Base-by-base conservation (phyloP, 2,888 invertebrate genomes). In the Metacarcinus magister region DNA sequence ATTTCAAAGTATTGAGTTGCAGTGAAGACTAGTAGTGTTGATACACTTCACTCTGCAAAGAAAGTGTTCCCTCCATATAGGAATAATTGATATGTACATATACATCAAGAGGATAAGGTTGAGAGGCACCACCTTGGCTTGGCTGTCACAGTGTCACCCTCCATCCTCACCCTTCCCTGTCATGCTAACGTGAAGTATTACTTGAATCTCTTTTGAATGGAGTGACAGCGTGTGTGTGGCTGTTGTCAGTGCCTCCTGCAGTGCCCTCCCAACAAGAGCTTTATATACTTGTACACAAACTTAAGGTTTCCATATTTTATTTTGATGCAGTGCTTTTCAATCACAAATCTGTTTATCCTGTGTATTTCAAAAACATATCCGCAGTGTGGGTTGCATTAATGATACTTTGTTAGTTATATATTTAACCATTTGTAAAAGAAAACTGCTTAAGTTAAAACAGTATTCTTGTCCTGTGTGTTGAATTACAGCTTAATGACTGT, bases 51-150 rank as follows among this genome's bases (percentile, higher is more conserved):
- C 43, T 43, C 90, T 43, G 19, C 90, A 23, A 39, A 75, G n/a
- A 23, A 39, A 75, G n/a, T 75, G 75, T n/a, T 75, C 75, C 75
- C 75, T 75, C 82, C 82, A n/a, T 75, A 75, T 28, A 28, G n/a
- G 28, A 75, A 75, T 75, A n/a, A 93, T 75, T 46, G 82, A 54
- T 48, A 44, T 87, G 39, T 94, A n/a, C 82, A n/a, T 75, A 54
- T 90, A 10, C 48, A 43, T 54, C 75, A 60, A 75, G 75, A 28
- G 28, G 28, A n/a, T 10, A 28, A 28, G 28, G 75, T n/a, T 23
- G 28, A 10, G 28, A 96, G 95, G 97, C 97, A 97, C 98, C 97
- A 97, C 98, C 39, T 97, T 97, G 87, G 46, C 48, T 97, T 97
- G 87, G 46, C 48, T 89, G 28, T 44, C 54, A 89, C 92, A 39